These are phyloP conservation scores for Ectemnius continuus DNA, from an alignment of 2,888 invertebrate species.

Conservation along the genomic window DNA sequence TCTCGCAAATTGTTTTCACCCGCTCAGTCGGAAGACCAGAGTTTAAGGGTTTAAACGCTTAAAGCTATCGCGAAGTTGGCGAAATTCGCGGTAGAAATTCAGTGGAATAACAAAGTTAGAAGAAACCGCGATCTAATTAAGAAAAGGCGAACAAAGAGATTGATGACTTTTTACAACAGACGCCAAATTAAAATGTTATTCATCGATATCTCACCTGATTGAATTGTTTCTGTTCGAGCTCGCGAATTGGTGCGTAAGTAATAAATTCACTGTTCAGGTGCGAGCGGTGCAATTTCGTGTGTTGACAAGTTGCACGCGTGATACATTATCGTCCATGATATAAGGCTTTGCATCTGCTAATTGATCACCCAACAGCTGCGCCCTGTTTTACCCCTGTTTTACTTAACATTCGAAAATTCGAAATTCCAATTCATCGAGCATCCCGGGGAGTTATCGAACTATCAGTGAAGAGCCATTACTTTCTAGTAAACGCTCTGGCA, in stretches of 20 bases:
- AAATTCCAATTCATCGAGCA: neutral
- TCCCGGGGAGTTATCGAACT: neutral
- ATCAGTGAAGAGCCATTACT: neutral
- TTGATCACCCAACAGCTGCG: slow-evolving; percentile 24
- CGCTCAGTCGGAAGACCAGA: too few species aligned
- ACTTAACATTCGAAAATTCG: neutral
- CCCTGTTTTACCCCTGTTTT: slow-evolving; percentile 4
- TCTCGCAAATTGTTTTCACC: too few species aligned
- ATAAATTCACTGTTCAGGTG: slow-evolving; percentile 37
- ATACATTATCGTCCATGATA: slow-evolving; percentile 24
- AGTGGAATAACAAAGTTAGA: too few species aligned
- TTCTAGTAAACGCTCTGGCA: too few species aligned
- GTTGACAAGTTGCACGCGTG: slow-evolving; percentile 28
- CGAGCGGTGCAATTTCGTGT: slow-evolving; percentile 28
- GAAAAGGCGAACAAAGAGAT: too few species aligned
- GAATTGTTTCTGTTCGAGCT: slow-evolving; percentile 17
- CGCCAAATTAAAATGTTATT: slow-evolving; percentile 1
- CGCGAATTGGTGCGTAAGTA: slow-evolving; percentile 4
- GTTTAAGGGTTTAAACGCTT: too few species aligned
- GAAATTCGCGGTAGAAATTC: too few species aligned
- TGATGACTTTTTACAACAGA: too few species aligned
- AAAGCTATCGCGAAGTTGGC: too few species aligned
- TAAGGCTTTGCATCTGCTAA: slow-evolving; percentile 42
- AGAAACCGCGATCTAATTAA: too few species aligned
- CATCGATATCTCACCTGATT: slow-evolving; percentile 18